These are phyloP conservation scores for Rutilus rutilus DNA, from an alignment of 2,113 vertebrate genomes.

Conservation along the genomic window DNA sequence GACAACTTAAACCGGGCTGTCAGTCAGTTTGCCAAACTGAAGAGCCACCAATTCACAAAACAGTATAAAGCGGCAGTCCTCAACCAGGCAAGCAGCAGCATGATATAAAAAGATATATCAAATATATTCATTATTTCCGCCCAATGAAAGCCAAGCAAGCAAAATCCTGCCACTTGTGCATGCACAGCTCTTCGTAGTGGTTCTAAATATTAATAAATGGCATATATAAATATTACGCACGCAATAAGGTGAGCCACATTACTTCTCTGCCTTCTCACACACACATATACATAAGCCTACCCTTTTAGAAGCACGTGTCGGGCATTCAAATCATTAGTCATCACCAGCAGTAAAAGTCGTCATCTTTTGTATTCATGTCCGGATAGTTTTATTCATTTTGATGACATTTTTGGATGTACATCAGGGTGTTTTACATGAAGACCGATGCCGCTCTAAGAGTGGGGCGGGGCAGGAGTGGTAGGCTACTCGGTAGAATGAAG, in stretches of 20 bases:
- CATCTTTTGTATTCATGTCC: not conserved
- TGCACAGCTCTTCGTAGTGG: no score
- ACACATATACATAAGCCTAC: not conserved
- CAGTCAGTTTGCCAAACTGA: not conserved
- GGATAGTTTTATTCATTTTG: not conserved
- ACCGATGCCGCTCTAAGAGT: not conserved
- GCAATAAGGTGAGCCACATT: no score
- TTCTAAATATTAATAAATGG: no score
- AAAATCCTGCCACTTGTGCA: no score
- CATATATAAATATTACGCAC: no score
- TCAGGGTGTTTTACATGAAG: not conserved
- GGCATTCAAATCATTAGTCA: not conserved
- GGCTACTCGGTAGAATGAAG: no score
- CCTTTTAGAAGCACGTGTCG: not conserved
- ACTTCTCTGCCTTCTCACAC: no score
- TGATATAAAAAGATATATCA: not conserved
- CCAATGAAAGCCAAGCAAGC: no score
- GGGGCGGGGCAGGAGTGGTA: no score
- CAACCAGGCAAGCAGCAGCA: not conserved
- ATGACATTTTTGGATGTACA: not conserved
- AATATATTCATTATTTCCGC: not conserved
- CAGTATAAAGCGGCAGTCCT: not conserved
- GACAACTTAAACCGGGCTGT: not conserved
- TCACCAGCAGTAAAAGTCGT: not conserved
- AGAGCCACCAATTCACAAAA: constrained; percentile 2